Evolutionary conservation across 2,888 invertebrate species (phyloP).

Genomic region (Meta bourneti): DNA sequence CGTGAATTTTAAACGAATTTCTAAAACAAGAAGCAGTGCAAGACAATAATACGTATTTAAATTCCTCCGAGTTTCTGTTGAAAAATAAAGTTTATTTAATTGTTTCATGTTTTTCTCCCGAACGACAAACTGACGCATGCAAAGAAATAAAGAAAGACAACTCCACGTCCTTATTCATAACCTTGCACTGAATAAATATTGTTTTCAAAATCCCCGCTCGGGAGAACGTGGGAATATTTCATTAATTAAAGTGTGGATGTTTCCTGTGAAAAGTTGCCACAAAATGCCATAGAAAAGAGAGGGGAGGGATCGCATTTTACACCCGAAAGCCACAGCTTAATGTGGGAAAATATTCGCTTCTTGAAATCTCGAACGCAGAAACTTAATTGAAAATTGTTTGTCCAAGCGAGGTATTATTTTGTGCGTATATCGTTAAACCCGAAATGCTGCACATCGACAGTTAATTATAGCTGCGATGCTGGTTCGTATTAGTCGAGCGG

Average conservation of each 20-base stretch:
- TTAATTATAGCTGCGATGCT: slow-evolving; percentile 56
- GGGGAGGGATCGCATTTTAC: neutral
- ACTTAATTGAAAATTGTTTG: slow-evolving; percentile 69
- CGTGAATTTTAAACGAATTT: neutral
- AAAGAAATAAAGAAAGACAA: neutral
- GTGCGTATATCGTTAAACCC: slow-evolving; percentile 1
- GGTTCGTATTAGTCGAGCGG: slow-evolving; percentile 25
- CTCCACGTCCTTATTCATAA: neutral
- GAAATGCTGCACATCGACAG: neutral
- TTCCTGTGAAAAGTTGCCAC: neutral
- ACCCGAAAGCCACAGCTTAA: slow-evolving; percentile 32
- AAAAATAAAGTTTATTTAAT: neutral
- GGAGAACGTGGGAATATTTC: slow-evolving; percentile 26
- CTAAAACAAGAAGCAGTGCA: neutral
- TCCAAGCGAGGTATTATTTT: slow-evolving; percentile 39
- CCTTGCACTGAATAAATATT: neutral
- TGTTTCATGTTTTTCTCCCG: neutral
- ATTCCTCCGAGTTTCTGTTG: neutral
- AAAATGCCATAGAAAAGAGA: too few relatives aligned
- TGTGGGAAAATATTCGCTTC: slow-evolving; percentile 50
- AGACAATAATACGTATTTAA: neutral
- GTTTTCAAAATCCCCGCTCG: neutral
- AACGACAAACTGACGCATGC: neutral
- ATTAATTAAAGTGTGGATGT: slow-evolving; percentile 44
- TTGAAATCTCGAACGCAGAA: slow-evolving; percentile 15